A percentile compares a stretch with the other conserved stretches of the same genome.
phyloP scores from a whole-genome alignment of 2,888 invertebrate species.

The Agrochola circellaris region DNA sequence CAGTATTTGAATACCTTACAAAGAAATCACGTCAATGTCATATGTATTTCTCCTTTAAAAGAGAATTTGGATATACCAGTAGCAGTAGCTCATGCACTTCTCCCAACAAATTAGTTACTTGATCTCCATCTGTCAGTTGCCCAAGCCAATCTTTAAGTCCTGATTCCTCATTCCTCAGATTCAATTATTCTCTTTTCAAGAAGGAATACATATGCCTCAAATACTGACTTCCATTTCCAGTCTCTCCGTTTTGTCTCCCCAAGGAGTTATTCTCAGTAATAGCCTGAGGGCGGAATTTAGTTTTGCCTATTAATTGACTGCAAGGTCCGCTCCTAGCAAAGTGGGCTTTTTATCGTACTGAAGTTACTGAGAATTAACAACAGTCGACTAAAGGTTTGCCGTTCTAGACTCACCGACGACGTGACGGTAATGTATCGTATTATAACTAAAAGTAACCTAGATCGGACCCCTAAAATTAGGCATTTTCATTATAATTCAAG shows the following conservation, averaged over 20 bases:
- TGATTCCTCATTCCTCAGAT: constrained; percentile 22
- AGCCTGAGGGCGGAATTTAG: constrained; percentile 18
- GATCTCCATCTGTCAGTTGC: neutral
- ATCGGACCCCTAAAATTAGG: neutral
- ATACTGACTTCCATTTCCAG: constrained; percentile 62
- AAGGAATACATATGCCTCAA: constrained; percentile 63
- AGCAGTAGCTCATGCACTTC: neutral
- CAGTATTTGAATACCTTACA: constrained; percentile 54
- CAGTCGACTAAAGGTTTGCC: constrained; percentile 26
- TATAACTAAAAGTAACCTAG: neutral
- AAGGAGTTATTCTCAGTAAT: constrained; percentile 50
- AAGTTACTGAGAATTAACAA: constrained; percentile 12
- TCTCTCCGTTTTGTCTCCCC: constrained; percentile 53
- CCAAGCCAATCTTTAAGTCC: constrained; percentile 19
- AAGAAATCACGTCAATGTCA: constrained; percentile 33
- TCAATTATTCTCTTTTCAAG: constrained; percentile 54
- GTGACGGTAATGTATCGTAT: constrained; percentile 40
- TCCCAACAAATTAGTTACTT: neutral
- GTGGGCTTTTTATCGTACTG: neutral
- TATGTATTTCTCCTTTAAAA: constrained; percentile 59
- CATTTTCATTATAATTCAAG: neutral
- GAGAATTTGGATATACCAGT: constrained; percentile 35
- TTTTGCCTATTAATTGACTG: neutral
- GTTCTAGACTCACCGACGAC: constrained; percentile 3
- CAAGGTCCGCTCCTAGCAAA: constrained; percentile 1